These are phyloP conservation scores for Cryptus armator DNA, from an alignment of 2,888 invertebrate genomes.

Conservation along the genomic window DNA sequence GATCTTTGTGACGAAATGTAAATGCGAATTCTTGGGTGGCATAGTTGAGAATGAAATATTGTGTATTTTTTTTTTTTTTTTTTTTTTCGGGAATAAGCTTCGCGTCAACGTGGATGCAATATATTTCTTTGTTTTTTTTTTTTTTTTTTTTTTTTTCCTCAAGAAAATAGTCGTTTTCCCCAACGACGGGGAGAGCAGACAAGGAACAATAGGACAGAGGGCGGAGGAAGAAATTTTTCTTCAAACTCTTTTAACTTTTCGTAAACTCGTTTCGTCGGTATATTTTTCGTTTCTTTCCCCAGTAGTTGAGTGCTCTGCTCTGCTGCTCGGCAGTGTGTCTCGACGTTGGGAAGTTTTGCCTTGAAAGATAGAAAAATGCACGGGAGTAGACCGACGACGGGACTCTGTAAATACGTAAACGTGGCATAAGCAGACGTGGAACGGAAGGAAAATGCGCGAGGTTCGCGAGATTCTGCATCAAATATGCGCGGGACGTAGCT, in stretches of 20 bases:
- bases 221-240: conserved; percentile 48
- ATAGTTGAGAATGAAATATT: neutral
- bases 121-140: neutral
- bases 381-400: conserved; percentile 41
- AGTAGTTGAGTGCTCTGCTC: neutral
- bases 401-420: conserved; percentile 67
- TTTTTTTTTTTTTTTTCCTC: conserved; percentile 2
- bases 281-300: conserved; percentile 21
- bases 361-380: conserved; percentile 23
- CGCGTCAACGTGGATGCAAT: conserved; percentile 15
- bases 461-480: conserved; percentile 54
- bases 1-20: neutral
- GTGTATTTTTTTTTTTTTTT: neutral
- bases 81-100: neutral
- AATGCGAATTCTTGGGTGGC: neutral
- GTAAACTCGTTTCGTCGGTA: conserved; percentile 34
- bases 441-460: conserved; percentile 50
- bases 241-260: conserved; percentile 32
- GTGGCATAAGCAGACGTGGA: conserved; percentile 63
- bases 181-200: neutral
- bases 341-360: conserved; percentile 2
- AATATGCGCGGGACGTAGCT: conserved; percentile 66
- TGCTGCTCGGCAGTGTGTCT: neutral
- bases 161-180: conserved; percentile 14
- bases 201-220: neutral